phyloP scores from a whole-genome alignment of 2,113 vertebrate species.

The Anas platyrhynchos region DNA sequence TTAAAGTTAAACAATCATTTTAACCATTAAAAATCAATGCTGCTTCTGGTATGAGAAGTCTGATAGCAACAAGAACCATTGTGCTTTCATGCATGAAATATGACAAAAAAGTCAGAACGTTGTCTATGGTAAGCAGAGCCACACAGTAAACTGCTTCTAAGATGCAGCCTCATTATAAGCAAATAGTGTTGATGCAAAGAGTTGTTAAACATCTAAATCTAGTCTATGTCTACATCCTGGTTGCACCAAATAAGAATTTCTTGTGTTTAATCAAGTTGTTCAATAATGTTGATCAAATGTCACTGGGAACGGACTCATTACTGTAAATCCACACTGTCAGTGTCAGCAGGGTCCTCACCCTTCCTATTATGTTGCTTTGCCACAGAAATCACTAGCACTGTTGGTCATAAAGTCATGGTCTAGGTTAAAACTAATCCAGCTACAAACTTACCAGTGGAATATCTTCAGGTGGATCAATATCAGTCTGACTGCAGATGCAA shows the following conservation, averaged over 20 bases:
- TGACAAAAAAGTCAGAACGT: neutral
- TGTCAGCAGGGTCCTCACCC: neutral
- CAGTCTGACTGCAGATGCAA: neutral
- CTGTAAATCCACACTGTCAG: neutral
- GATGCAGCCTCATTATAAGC: neutral
- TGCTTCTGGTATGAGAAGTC: neutral
- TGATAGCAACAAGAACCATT: neutral
- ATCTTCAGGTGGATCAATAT: neutral
- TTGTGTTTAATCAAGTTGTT: neutral
- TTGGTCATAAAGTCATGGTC: neutral
- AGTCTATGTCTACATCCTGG: neutral
- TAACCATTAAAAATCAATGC: neutral
- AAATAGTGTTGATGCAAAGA: neutral
- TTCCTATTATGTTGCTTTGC: neutral
- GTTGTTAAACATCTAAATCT: constrained; percentile 12
- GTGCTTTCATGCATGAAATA: neutral
- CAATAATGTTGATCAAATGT: neutral
- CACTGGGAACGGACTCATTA: neutral
- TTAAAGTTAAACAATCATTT: neutral
- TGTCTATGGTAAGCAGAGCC: neutral
- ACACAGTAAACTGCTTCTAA: neutral
- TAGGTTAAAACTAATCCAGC: neutral
- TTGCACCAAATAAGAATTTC: neutral
- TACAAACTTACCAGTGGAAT: neutral
- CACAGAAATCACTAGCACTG: neutral